Base-by-base conservation (phyloP, 2,797 vertebrate genomes). In the Phoeniculus purpureus region DNA sequence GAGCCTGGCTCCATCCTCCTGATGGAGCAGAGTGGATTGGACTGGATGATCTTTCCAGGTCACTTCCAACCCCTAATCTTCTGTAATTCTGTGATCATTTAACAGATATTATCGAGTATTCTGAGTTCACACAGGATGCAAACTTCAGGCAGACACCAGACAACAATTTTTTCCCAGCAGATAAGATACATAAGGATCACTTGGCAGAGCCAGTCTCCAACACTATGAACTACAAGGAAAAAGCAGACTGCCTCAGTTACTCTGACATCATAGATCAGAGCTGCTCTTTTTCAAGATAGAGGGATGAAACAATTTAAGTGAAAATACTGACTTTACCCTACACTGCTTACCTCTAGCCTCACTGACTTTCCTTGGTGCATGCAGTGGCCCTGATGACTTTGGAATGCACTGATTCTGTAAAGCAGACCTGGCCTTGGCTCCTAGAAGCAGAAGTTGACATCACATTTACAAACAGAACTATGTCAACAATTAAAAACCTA, bases 281-380 rank as follows among this genome's bases (percentile, higher is more conserved):
- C 29, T 29, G 6, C 8, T 61, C 18, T 60, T 80, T 81, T 45
- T 70, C 6, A 58, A 48, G 32, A 67, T 11, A 56, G 10, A 74
- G 4, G 11, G 8, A 81, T 54, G 43, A 31, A 71, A 79, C 43
- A 74, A 58, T 3, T 3, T 11, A 80, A 85, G 54, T 7, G 10
- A 85, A 73, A 92, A 37, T 79, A 47, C 1, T 31, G 6, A 81
- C 58, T 92, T 81, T 81, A 85, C 43, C n/a, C 54, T 84, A 55
- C 10, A 73, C 12, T 62, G 31, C 75, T 76, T 96, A 87, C 92
- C 85, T 96, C 90, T 94, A 45, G 75, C 31, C 34, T 96, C 96
- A 62, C 29, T 34, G 45, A 65, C 56, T 94, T 92, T 96, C 51
- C 77, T 96, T 48, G 83, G 34, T 8, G 85, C 61, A 56, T 92